Evolutionary conservation across 2,797 vertebrate genomes (phyloP), one percentile per base, ranked within the genome.

Genomic region (Myiothlypis coronata): DNA sequence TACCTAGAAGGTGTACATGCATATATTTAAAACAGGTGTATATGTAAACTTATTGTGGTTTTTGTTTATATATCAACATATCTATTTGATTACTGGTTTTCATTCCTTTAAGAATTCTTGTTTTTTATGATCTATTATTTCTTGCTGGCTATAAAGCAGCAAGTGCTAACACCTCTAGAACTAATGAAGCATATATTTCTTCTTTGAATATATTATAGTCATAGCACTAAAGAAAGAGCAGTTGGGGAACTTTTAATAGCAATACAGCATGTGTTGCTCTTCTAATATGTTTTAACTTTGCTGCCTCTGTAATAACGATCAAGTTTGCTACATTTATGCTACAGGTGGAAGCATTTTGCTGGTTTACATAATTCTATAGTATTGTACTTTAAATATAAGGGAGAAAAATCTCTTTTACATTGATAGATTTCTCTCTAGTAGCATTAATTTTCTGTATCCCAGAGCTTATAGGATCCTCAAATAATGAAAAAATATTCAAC

Each of bases 331-430:
- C 20, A 35, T 79, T 95, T 37, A 57, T 79, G 77, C 39, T 95
- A 90, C 92, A 97, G 71, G 89, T 97, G 82, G 81, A 96, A 97
- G 90, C 6, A 1, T 56, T 84, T 95, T 96, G 34, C 84, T 87
- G 60, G 65, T 95, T 96, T 96, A 75, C 59, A 79, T 96, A 95
- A 89, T 91, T 94, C 67, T 83, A 14, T 47, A 81, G 23, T 79
- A 89, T 65, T 77, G 11, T 34, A 87, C 34, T 43, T 84, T 65
- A 96, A 96, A 96, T 90, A 80, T 39, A 50, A 50, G 32, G 43
- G 52, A 81, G 59, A 90, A 93, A 94, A 71, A 81, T 74, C 43
- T 95, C 53, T 89, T 97, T 94, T 80, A 84, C n/a, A 89, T 77
- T 59, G 92, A 83, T 81, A 95, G 27, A 13, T 74, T 74, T 75